Percentiles rank a stretch among this genome's conserved stretches.
Conservation (phyloP, 2,888 invertebrate species). For the Baronia brevicornis region DNA sequence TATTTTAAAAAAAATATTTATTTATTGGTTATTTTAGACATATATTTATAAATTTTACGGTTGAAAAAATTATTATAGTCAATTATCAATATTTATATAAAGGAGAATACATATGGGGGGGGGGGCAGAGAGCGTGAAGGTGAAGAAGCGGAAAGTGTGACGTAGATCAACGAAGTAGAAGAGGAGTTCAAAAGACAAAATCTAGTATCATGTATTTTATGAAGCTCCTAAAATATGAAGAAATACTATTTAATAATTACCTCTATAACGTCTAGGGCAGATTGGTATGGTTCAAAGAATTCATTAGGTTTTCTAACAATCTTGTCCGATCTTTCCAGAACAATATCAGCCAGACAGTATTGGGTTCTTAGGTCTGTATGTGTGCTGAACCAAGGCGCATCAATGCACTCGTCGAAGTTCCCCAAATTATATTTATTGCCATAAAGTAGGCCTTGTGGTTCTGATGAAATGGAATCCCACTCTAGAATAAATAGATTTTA, state of each 20-base stretch:
- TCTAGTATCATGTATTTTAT: too few species aligned
- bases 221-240: too few species aligned
- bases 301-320: constrained; percentile 31
- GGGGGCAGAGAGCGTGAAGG: too few species aligned
- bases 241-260: constrained; percentile 33
- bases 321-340: constrained; percentile 45
- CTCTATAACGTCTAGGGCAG: constrained; percentile 60
- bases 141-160: too few species aligned
- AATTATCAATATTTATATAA: too few species aligned
- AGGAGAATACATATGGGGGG: too few species aligned
- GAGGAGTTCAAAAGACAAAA: too few species aligned
- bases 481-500: constrained; percentile 61
- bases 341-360: constrained; percentile 69
- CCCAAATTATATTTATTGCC: constrained; percentile 77
- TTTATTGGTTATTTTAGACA: too few species aligned
- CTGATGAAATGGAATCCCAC: constrained; percentile 78
- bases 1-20: too few species aligned
- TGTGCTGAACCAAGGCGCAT: constrained; percentile 42
- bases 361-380: constrained; percentile 49
- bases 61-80: too few species aligned
- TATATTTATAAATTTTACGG: too few species aligned
- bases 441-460: constrained; percentile 70
- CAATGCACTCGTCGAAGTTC: constrained; percentile 76
- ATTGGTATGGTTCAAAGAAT: constrained; percentile 50
- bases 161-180: too few species aligned